Percentiles rank a stretch among this genome's conserved stretches.
Conservation (phyloP, 2,797 vertebrate species). For the Mareca strepera region DNA sequence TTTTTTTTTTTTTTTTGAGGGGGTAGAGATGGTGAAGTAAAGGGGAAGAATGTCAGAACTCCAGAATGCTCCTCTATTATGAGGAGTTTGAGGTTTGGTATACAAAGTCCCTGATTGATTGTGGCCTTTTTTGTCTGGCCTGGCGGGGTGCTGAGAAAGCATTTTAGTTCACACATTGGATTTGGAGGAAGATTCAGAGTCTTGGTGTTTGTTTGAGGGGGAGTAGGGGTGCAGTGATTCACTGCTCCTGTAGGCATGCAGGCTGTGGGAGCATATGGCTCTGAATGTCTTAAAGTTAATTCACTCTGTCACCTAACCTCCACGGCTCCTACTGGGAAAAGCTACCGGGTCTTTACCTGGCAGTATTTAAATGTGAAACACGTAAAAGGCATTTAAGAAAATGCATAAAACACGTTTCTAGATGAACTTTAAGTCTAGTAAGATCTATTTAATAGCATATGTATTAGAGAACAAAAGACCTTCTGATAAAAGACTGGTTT, state of each 20-base stretch:
- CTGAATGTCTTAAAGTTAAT: constrained; percentile 51
- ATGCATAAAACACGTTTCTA: constrained; percentile 52
- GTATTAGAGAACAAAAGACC: constrained; percentile 14
- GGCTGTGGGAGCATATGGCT: neutral
- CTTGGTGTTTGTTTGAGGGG: neutral
- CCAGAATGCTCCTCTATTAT: neutral
- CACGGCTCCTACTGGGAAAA: constrained; percentile 24
- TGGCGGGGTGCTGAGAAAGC: neutral
- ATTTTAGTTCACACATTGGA: neutral
- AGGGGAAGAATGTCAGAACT: neutral
- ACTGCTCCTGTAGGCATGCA: neutral
- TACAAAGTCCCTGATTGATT: neutral
- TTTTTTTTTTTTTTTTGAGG: no score
- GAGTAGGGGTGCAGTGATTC: neutral
- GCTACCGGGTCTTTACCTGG: constrained; percentile 23
- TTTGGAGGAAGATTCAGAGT: neutral
- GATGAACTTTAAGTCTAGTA: constrained; percentile 54
- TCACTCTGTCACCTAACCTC: constrained; percentile 50
- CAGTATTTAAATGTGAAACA: constrained; percentile 64
- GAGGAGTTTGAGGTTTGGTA: neutral
- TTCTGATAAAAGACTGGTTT: constrained; percentile 35
- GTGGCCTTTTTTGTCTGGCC: neutral
- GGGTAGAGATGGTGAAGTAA: neutral
- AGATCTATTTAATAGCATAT: constrained; percentile 28
- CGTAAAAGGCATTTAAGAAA: constrained; percentile 59